phyloP scores from a whole-genome alignment of 2,888 invertebrate genomes.

The Endomychus coccineus region DNA sequence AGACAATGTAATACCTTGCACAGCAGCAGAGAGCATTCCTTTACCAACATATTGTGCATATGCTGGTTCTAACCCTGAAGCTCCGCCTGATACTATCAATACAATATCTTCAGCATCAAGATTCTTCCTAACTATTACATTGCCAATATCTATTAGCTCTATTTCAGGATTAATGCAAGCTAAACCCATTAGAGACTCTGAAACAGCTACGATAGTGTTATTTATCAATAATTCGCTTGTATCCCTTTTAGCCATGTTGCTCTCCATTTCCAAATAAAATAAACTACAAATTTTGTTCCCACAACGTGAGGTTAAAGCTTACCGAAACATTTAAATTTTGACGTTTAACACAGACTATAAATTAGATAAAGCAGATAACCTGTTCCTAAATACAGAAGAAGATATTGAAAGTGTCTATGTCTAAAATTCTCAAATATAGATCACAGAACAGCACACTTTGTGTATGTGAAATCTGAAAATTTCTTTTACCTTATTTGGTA shows the following conservation, averaged over 20 bases:
- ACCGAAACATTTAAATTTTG: too few relatives aligned
- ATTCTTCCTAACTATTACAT: conserved; percentile 36
- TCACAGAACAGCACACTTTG: too few relatives aligned
- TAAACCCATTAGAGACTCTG: conserved; percentile 14
- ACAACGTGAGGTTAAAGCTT: too few relatives aligned
- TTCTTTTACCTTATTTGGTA: conserved; percentile 13
- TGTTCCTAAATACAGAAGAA: too few relatives aligned
- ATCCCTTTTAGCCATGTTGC: conserved; percentile 12
- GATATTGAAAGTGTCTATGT: too few relatives aligned
- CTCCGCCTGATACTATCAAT: conserved; percentile 66
- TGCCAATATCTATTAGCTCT: conserved; percentile 35
- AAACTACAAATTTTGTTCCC: too few relatives aligned
- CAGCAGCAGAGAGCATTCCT: conserved; percentile 72
- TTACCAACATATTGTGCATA: conserved; percentile 59
- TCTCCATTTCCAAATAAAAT: too few relatives aligned
- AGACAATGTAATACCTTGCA: conserved; percentile 49
- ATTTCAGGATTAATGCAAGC: conserved; percentile 31
- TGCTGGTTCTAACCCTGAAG: conserved; percentile 77
- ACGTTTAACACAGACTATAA: too few relatives aligned
- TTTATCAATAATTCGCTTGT: conserved; percentile 9
- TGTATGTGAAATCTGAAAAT: too few relatives aligned
- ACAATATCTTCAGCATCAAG: conserved; percentile 41
- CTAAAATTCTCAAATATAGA: too few relatives aligned
- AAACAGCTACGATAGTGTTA: conserved; percentile 7
- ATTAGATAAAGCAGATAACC: too few relatives aligned